phyloP scores from a whole-genome alignment of 1,140 invertebrate genomes.

The Drosophila equinoxialis region DNA sequence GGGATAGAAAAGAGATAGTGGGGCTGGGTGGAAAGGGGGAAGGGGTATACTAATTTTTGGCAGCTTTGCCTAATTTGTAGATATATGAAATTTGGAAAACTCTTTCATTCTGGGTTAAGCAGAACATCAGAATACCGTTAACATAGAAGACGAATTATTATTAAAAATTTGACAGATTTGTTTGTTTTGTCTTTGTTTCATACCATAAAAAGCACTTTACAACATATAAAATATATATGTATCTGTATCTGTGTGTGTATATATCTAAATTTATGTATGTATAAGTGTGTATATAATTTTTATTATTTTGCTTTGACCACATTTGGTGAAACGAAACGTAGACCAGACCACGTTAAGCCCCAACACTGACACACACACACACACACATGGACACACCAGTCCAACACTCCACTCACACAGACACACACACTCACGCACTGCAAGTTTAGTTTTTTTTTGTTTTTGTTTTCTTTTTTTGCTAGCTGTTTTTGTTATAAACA shows the following conservation, averaged over 20 bases:
- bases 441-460: slow-evolving; percentile 38
- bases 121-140: slow-evolving; percentile 12
- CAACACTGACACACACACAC: slow-evolving; percentile 45
- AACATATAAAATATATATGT: slow-evolving; percentile 34
- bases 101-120: slow-evolving; percentile 31
- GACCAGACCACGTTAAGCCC: slow-evolving; percentile 53
- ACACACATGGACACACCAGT: slow-evolving; percentile 19
- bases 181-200: slow-evolving; percentile 24
- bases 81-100: slow-evolving; percentile 34
- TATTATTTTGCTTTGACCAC: slow-evolving; percentile 74
- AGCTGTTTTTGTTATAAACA: slow-evolving; percentile 11
- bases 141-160: slow-evolving; percentile 28
- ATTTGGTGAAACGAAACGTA: slow-evolving; percentile 62
- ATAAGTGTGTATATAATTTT: slow-evolving; percentile 45
- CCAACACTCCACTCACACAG: slow-evolving; percentile 37
- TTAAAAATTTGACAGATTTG: slow-evolving; percentile 40
- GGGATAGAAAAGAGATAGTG: slow-evolving; percentile 24
- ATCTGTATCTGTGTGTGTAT: slow-evolving; percentile 12
- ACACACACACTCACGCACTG: slow-evolving; percentile 56
- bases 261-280: slow-evolving; percentile 20
- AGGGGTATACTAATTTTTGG: slow-evolving; percentile 43
- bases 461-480: not conserved
- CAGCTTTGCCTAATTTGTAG: slow-evolving; percentile 52
- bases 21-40: not conserved
- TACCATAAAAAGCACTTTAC: slow-evolving; percentile 77